Base-by-base conservation (phyloP, 2,113 vertebrate genomes). In the Sitta europaea region DNA sequence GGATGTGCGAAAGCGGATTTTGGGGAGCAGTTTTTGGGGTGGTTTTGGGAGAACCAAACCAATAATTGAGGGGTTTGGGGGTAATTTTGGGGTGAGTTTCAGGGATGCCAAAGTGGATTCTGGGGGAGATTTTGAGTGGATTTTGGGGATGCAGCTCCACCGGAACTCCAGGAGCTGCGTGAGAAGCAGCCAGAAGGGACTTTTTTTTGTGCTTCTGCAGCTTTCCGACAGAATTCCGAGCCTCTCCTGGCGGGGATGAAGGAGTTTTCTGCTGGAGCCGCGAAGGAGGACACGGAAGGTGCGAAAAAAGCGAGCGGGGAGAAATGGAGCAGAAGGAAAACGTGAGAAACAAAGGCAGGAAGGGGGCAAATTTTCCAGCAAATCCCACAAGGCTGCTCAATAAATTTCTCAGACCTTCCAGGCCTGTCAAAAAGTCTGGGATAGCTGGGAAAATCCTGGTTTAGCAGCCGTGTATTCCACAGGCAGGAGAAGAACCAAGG, bases 391-490 rank as follows among this genome's bases (percentile, higher is more conserved):
- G 9, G 51, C 28, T n/a, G 38, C 55, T 62, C 53, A 3, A 12
- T 12, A 31, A 10, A 4, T 28, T 54, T 19, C 45, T 24, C 73
- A 40, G 54, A 29, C 29, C 53, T 76, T 15, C 48, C 20, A 19
- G 8, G 35, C 25, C 43, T 0, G 2, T 17, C 22, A 29, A 29
- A 45, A 25, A 53, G 6, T 6, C 9, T 0, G 6, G 50, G 42
- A 70, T 20, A 36, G 27, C 2, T 2, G 4, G 29, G 47, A 27
- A 92, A 53, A 38, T 20, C 68, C 53, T 16, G 47, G 7, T 55
- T 70, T 65, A 54, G 63, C 0, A 8, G 45, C 24, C 0, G 0
- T 6, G 4, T 0, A 28, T 25, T 45, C 58, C 28, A 43, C 10
- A 27, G 19, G 72, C 5, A 25, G 43, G 16, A 62, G 67, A 21